These are phyloP conservation scores for Euspilapteryx auroguttella DNA, from an alignment of 2,888 invertebrate species.

Conservation along the genomic window DNA sequence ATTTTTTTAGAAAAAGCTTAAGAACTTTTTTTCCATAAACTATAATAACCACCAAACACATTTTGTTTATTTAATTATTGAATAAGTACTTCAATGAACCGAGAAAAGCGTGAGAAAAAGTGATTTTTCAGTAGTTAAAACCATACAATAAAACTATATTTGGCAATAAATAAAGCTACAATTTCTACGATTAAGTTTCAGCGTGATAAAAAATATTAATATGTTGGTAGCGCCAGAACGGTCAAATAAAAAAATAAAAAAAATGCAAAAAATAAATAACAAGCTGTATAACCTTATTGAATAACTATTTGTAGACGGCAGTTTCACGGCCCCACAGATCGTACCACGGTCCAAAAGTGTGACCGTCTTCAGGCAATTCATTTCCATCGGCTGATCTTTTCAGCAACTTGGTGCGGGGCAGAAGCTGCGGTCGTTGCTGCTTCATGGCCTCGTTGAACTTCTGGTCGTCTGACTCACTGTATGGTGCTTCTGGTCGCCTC, in stretches of 20 bases:
- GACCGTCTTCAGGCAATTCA: slow-evolving; percentile 62
- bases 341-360: slow-evolving; percentile 86
- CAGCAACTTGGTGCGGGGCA: slow-evolving; percentile 72
- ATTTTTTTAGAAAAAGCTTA: slow-evolving; percentile 2
- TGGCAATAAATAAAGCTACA: neutral
- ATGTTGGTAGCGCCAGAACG: neutral
- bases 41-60: no score
- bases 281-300: slow-evolving; percentile 20
- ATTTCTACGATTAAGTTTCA: no score
- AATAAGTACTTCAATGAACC: no score
- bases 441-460: slow-evolving; percentile 55
- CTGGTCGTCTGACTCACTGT: slow-evolving; percentile 57
- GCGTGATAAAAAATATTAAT: slow-evolving; percentile 3
- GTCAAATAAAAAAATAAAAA: slow-evolving; percentile 7
- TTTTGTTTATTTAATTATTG: no score
- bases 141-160: neutral
- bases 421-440: slow-evolving; percentile 57
- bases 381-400: slow-evolving; percentile 54
- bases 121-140: no score
- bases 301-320: slow-evolving; percentile 59
- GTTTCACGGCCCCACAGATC: slow-evolving; percentile 83
- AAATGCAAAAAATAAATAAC: slow-evolving; percentile 11
- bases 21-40: neutral
- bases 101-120: neutral
- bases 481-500: slow-evolving; percentile 40